Evolutionary conservation across 35 echinoderm and acorn worm species (phyloP).

Genomic region (Nesometra sesokonis): DNA sequence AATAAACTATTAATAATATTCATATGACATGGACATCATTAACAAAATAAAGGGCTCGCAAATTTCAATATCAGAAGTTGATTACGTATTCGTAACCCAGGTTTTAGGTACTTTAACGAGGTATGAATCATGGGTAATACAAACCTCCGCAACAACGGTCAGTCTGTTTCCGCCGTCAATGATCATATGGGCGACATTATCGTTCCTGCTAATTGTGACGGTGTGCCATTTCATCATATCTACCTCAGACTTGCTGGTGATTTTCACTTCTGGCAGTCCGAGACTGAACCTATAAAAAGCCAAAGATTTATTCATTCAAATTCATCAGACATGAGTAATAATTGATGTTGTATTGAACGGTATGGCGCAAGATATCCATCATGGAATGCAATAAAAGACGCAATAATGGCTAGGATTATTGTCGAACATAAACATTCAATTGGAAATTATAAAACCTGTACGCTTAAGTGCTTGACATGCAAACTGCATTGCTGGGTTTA

Average conservation of each 20-base stretch:
- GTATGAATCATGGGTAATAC: background rate
- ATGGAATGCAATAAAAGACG: no score
- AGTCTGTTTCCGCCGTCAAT: background rate
- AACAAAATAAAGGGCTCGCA: background rate
- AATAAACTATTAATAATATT: background rate
- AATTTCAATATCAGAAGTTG: background rate
- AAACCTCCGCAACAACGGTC: background rate
- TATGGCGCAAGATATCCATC: no score
- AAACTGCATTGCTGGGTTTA: no score
- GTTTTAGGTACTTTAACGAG: background rate
- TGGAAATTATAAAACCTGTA: no score
- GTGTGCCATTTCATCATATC: constrained; percentile 56
- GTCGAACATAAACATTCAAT: no score
- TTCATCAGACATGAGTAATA: no score
- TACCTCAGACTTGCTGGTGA: constrained; percentile 16
- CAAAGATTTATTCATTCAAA: no score
- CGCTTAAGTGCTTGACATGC: no score
- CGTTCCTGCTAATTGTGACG: constrained; percentile 24
- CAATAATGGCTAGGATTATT: no score
- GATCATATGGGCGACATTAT: background rate
- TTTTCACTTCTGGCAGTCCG: constrained; percentile 34
- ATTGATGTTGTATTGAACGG: no score
- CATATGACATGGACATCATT: background rate
- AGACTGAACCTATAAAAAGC: constrained; percentile 21
- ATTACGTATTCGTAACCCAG: background rate